Base-by-base conservation (phyloP, 2,113 vertebrate genomes). In the Anoplopoma fimbria region DNA sequence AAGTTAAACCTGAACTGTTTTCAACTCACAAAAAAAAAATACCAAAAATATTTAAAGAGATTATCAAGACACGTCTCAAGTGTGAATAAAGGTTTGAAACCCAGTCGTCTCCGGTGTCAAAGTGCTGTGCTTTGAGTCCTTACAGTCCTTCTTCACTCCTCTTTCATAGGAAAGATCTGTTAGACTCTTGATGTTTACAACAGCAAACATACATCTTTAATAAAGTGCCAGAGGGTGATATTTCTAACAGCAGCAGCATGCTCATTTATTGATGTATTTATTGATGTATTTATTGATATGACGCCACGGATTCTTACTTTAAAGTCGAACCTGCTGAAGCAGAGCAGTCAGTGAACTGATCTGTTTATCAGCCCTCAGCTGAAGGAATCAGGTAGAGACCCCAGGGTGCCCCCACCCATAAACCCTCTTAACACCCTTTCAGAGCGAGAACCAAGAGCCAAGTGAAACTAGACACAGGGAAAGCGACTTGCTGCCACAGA, bases 401-500 rank as follows among this genome's bases (percentile, higher is more conserved):
- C 33, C 29, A 0, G n/a, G n/a, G 5, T 13, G 25, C 36, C 14
- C 29, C 9, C 38, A 0, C 9, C 31, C 60, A 34, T 9, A 17
- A 27, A 23, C 19, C 36, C 21, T 55, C 60, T 36, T 62, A 33
- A 68, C 68, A 49, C 9, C 51, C 9, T 72, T 45, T n/a, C 77
- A 81, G 23, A 81, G 34, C 19, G 81, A 78, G 75, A 69, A 60
- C 61, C 42, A 38, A 23, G 51, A 65, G 71, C 62, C 33, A 55
- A 62, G 69, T 61, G 80, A 70, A 49, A 84, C 33, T 0, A 65
- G 72, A 88, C 42, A 68, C 60, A 4, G 36, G 12, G 62, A 74
- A n/a, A n/a, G 42, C 36, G 63, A 27, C 27, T n/a, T 49, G 77
- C 83, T 75, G 70, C 65, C 75, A 86, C 70, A 80, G 72, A 75